These are phyloP conservation scores for Eupithecia dodoneata DNA, from an alignment of 2,888 invertebrate species.

Conservation along the genomic window DNA sequence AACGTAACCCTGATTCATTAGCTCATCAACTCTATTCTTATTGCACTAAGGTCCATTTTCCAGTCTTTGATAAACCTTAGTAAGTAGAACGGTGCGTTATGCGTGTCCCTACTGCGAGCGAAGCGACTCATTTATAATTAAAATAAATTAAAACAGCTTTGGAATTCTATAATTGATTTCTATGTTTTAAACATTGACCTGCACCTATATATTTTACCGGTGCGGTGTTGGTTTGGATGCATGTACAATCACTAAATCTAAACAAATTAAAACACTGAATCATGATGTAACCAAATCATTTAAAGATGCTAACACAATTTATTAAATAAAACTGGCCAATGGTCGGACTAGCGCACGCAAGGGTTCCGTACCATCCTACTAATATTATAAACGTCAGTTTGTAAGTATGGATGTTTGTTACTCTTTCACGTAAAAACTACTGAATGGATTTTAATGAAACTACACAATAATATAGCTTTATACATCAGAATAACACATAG, in stretches of 20 bases:
- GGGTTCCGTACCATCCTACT: too few relatives aligned
- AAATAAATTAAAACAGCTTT: slow-evolving; percentile 14
- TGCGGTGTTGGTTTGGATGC: neutral
- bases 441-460: too few relatives aligned
- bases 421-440: too few relatives aligned
- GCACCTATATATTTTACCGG: slow-evolving; percentile 18
- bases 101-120: slow-evolving; percentile 25
- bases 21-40: neutral
- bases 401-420: too few relatives aligned
- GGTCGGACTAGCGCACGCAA: too few relatives aligned
- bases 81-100: slow-evolving; percentile 30
- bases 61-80: slow-evolving; percentile 16
- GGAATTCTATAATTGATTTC: slow-evolving; percentile 25
- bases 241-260: neutral
- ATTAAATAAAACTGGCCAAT: too few relatives aligned
- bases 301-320: neutral
- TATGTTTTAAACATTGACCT: slow-evolving; percentile 19
- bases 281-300: too few relatives aligned
- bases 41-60: neutral
- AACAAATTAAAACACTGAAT: neutral
- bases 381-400: too few relatives aligned
- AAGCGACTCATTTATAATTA: slow-evolving; percentile 23
- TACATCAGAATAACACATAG: too few relatives aligned
- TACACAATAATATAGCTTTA: too few relatives aligned
- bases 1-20: neutral